Conservation (phyloP, 1,140 invertebrate species). For the Carcinoscorpius rotundicauda region DNA sequence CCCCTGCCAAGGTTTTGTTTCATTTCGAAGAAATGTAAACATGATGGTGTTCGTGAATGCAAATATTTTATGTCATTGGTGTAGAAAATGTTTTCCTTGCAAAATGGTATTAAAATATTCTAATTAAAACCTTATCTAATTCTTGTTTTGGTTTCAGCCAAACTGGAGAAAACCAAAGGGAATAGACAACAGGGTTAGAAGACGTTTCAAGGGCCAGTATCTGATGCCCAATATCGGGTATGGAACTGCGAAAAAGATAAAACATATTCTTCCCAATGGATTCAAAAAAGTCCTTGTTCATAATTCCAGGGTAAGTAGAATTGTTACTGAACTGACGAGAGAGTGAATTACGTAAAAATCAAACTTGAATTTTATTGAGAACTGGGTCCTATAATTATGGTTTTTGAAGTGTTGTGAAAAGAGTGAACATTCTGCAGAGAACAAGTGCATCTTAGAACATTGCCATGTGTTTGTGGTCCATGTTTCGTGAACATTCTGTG, state of each 20-base stretch:
- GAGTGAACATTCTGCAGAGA: no score
- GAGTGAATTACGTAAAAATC: no score
- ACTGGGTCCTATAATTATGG: no score
- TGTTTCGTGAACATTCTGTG: neutral
- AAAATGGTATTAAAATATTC: neutral
- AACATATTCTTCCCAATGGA: constrained; percentile 92
- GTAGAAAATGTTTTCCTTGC: neutral
- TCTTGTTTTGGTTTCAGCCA: constrained; percentile 39
- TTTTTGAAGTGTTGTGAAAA: no score
- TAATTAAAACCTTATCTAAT: constrained; percentile 3
- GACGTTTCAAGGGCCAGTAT: constrained; percentile 97
- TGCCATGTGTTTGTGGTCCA: constrained; percentile 3
- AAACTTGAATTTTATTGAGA: no score
- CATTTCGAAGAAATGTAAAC: neutral
- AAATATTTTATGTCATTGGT: neutral
- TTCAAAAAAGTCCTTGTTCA: constrained; percentile 86
- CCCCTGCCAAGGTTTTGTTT: neutral
- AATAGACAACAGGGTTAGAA: constrained; percentile 99
- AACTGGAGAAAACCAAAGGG: constrained; percentile 91
- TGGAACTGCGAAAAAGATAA: constrained; percentile 84
- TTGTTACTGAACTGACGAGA: no score
- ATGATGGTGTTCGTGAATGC: neutral
- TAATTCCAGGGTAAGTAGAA: constrained; percentile 58
- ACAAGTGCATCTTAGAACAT: no score
- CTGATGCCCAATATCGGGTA: constrained; percentile 99